Evolutionary conservation across 2,888 invertebrate species (phyloP), one percentile per base, ranked within the genome.

Genomic region (Neria commutata): DNA sequence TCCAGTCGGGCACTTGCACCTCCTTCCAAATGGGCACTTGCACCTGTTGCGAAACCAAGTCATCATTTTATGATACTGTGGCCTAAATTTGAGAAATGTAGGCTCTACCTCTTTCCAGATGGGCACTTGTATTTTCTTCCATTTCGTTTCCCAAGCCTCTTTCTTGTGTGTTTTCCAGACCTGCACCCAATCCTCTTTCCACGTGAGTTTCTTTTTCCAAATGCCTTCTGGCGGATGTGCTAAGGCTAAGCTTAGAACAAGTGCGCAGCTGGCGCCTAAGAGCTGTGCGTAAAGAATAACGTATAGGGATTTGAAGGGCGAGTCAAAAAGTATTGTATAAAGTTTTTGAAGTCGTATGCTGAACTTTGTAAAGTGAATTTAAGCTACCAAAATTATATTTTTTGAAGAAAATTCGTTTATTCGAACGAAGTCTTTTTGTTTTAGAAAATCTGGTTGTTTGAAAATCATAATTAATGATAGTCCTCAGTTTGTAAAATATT

Each of bases 141-240:
- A 91, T 75, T 88, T 89, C 0, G 87, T 86, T 81, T 90, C 90
- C 90, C 89, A 91, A 21, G 90, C 81, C 63, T 81, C 83, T 77
- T 92, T 91, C 68, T 91, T 90, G 46, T 90, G 87, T 0, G 86
- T 87, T 79, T 91, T 90, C 89, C 89, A 90, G 25, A 90, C 76
- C 63, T 80, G 78, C 3, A 78, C 76, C 90, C 90, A 91, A 67
- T 91, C 91, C 61, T 90, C 89, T 80, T 92, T 92, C 92, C 92
- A 93, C 25, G 86, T 86, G 47, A 92, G 84, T 79, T 91, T 92
- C 80, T 91, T 92, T 79, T 91, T 89, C 91, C 90, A 91, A 67
- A 88, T 87, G 60, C 91, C 91, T 72, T 86, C 83, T 61, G 89
- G 89, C 29, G 80, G 80, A 73, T 80, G 81, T 58, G 80, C 80